Evolutionary conservation across 2,888 invertebrate species (phyloP), one percentile per base, ranked within the genome.

Genomic region (Phyllotreta striolata): DNA sequence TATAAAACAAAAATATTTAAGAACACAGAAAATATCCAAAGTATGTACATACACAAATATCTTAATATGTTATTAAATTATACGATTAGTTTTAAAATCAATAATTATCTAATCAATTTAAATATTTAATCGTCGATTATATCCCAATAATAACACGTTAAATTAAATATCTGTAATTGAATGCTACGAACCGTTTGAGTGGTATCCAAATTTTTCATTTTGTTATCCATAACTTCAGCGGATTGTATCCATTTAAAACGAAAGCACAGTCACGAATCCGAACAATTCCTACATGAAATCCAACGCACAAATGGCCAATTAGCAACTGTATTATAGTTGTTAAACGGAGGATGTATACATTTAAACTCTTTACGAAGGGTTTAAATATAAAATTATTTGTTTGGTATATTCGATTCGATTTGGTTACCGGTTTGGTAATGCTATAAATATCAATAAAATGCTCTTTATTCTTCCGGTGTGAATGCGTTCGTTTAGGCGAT

Each of bases 331-430:
- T 62, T 54, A 55, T 24, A 62, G 43, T 54, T 66, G 62, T 62
- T 67, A 66, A 63, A 60, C 47, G 66, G 63, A 69, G 69, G 69
- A 69, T 65, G 69, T 69, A 69, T 65, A 67, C 66, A 67, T 69
- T 69, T 66, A 69, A 69, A 65, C 69, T 62, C 64, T 65, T 24
- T 65, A 59, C 63, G 63, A 62, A 68, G 65, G 69, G 69, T 65
- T 69, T 66, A 66, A 55, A 67, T 67, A 65, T 69, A 66, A 68
- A 63, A 63, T 66, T 65, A 69, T 68, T 68, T 68, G 68, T 68
- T 68, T 68, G 63, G 66, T 66, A 63, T 64, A 24, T 66, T 64
- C 66, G 51, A 67, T 66, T 67, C 60, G 60, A 66, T 68, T 63
- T 10, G 52, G 6, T 12, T 38, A 38, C 39, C 37, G 52, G 51